phyloP scores from a whole-genome alignment of 2,888 invertebrate genomes.

The Monopis laevigella region DNA sequence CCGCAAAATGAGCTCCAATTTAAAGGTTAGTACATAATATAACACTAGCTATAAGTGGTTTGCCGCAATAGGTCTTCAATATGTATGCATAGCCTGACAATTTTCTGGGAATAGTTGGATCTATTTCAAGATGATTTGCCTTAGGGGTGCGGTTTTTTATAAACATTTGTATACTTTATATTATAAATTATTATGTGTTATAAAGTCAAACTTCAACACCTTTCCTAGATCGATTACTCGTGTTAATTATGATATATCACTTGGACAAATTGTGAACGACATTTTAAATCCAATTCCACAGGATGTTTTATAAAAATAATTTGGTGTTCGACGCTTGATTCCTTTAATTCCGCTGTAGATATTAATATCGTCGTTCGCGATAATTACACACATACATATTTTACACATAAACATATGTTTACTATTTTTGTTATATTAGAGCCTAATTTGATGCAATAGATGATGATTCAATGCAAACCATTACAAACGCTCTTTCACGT shows the following conservation, averaged over 20 bases:
- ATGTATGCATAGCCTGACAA: conserved; percentile 43
- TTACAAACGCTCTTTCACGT: no score
- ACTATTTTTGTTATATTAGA: no score
- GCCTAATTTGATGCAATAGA: no score
- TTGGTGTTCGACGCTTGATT: no score
- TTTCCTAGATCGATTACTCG: not conserved
- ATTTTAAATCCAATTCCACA: not conserved
- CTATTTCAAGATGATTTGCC: conserved; percentile 64
- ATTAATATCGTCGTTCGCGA: no score
- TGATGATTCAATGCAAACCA: no score
- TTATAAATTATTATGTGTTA: not conserved
- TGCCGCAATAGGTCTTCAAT: conserved; percentile 41
- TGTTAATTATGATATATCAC: not conserved
- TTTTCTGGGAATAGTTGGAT: conserved; percentile 63
- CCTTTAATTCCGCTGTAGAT: no score
- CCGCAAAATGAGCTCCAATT: conserved; percentile 90
- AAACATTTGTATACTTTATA: conserved; percentile 21
- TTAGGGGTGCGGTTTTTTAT: conserved; percentile 60
- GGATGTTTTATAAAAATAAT: no score
- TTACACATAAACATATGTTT: no score
- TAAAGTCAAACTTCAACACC: not conserved
- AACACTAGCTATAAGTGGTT: conserved; percentile 18
- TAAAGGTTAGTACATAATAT: conserved; percentile 73
- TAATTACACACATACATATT: no score
- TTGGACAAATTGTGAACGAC: not conserved